Evolutionary conservation across 1,140 invertebrate genomes (phyloP).

Genomic region (Eulimnadia texana): DNA sequence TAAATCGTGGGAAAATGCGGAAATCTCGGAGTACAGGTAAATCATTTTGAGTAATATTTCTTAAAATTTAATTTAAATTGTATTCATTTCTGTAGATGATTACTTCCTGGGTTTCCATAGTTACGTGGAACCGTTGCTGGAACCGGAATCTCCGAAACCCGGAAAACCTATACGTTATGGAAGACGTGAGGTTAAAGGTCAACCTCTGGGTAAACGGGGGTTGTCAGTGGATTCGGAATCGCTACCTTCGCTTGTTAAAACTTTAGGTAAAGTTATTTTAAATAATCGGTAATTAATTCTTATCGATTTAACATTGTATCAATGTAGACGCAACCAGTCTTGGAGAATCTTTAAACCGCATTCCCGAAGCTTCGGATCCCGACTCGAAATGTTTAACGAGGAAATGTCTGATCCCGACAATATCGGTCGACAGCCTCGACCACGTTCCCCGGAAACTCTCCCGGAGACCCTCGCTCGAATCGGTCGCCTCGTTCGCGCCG

Average conservation of each 20-base stretch:
- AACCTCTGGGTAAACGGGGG: background rate
- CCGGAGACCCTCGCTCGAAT: background rate
- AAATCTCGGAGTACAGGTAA: background rate
- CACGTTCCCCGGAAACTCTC: background rate
- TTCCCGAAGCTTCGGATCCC: background rate
- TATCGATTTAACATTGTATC: too few species aligned
- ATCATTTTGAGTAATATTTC: too few species aligned
- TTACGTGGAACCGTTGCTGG: background rate
- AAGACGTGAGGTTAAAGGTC: background rate
- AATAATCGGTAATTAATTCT: background rate
- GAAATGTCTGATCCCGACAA: constrained; percentile 6
- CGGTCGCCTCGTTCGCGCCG: background rate
- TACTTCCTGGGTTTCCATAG: constrained; percentile 1
- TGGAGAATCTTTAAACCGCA: background rate
- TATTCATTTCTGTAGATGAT: too few species aligned
- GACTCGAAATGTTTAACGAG: background rate
- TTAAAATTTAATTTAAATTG: too few species aligned
- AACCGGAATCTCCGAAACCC: constrained; percentile 14
- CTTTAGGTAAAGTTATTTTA: background rate
- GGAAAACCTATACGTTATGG: background rate
- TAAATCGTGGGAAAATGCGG: background rate
- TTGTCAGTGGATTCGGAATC: background rate
- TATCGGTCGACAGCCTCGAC: constrained; percentile 11
- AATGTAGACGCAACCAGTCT: background rate
- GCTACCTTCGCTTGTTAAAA: background rate